Evolutionary conservation across 2,113 vertebrate species (phyloP).

Genomic region (Monarcha castaneiventris): DNA sequence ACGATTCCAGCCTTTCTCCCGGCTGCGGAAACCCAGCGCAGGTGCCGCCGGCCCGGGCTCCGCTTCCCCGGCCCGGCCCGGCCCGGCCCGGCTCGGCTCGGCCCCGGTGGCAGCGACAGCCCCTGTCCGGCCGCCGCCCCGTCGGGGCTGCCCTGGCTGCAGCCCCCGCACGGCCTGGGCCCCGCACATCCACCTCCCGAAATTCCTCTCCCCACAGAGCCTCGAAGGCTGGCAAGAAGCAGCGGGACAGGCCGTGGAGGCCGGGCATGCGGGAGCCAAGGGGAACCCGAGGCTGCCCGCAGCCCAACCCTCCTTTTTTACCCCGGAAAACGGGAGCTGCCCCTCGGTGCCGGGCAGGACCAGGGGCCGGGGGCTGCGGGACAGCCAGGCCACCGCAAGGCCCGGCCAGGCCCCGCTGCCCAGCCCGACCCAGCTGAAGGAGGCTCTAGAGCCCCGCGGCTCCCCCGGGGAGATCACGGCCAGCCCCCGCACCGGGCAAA

Average conservation of each 20-base stretch:
- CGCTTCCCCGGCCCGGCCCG: background rate
- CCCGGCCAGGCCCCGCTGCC: background rate
- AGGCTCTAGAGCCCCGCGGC: background rate
- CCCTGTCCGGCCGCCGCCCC: background rate
- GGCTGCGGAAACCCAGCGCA: background rate
- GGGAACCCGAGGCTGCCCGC: background rate
- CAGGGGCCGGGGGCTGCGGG: background rate
- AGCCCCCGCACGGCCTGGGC: background rate
- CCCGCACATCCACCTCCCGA: background rate
- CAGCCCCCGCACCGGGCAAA: background rate
- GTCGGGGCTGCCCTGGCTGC: background rate
- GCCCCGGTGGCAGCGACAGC: background rate
- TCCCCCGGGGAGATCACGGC: background rate
- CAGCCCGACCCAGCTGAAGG: background rate
- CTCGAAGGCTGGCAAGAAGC: background rate
- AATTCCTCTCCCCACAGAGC: background rate
- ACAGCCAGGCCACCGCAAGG: background rate
- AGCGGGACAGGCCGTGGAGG: background rate
- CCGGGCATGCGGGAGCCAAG: background rate
- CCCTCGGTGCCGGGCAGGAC: background rate
- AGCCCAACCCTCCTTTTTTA: fast-evolving
- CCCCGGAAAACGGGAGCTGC: background rate
- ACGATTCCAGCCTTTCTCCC: background rate
- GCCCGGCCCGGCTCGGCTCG: no score
- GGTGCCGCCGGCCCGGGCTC: background rate